A percentile compares a stretch with the other conserved stretches of the same genome.
phyloP scores from a whole-genome alignment of 2,888 invertebrate genomes.

The Nipponacmea schrenckii region DNA sequence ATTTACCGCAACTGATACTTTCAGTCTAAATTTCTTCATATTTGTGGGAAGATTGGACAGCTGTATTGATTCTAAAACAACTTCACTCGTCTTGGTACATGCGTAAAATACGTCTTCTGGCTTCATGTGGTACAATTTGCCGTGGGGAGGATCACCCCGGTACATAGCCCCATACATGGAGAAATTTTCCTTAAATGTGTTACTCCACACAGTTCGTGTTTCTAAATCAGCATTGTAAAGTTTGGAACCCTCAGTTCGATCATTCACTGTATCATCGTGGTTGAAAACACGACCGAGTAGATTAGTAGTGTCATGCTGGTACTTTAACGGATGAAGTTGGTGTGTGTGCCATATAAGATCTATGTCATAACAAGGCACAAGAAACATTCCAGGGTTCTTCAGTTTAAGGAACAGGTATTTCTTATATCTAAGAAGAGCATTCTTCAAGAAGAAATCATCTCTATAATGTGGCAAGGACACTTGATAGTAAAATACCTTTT shows the following conservation, averaged over 20 bases:
- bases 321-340: conserved; percentile 66
- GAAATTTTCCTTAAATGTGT: conserved; percentile 66
- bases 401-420: conserved; percentile 68
- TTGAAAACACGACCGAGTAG: conserved; percentile 66
- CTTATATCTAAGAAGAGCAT: conserved; percentile 66
- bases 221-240: conserved; percentile 66
- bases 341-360: conserved; percentile 71
- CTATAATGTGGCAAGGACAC: conserved; percentile 70
- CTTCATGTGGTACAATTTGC: conserved; percentile 64
- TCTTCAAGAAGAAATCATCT: conserved; percentile 67
- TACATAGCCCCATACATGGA: conserved; percentile 69
- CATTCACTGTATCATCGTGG: conserved; percentile 70
- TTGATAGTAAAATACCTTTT: conserved; percentile 70
- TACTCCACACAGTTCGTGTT: conserved; percentile 68
- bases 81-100: conserved; percentile 54
- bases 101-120: conserved; percentile 54
- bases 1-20: conserved; percentile 27
- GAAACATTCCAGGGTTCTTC: conserved; percentile 67
- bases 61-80: conserved; percentile 41
- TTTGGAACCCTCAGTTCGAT: conserved; percentile 68
- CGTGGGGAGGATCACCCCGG: conserved; percentile 68
- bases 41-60: conserved; percentile 22
- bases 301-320: conserved; percentile 59
- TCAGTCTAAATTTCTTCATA: conserved; percentile 38
- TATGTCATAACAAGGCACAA: conserved; percentile 71